Evolutionary conservation across 2,888 invertebrate species (phyloP), one percentile per base, ranked within the genome.

Genomic region (Pristionchus mayeri): DNA sequence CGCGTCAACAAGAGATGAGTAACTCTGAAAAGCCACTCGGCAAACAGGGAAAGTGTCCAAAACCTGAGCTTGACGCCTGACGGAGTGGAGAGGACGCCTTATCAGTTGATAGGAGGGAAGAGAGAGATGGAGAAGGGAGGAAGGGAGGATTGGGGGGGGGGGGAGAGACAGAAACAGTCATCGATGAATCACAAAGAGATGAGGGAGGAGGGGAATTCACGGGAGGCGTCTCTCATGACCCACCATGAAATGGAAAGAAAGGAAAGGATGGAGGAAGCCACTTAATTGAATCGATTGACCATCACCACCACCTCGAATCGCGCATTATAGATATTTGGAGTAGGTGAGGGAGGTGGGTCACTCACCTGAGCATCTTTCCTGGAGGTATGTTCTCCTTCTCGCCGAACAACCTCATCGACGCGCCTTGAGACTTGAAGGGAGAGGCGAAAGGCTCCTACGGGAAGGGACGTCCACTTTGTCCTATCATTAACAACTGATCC

Each of bases 351-450:
- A n/a, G n/a, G n/a, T n/a, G n/a, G n/a, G n/a, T n/a, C 11, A 67
- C 67, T 67, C 67, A 67, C 67, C n/a, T 34, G 34, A 37, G 9
- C 67, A 76, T 76, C 30, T 13, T 27, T 21, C 76, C 76, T 6
- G 76, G 76, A 13, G 76, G 76, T 18, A 48, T 48, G 37, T 76
- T 76, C 48, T 76, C 76, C 48, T 76, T 76, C 48, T 48, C 76
- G 48, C 24, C 13, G 79, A 79, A 79, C 21, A 79, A 24, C 9
- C 50, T 4, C 34, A 37, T n/a, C 34, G 52, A n/a, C 16, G 44
- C 24, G 21, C 37, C 11, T n/a, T n/a, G n/a, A 2, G 30, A 0
- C 79, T 79, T 79, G 79, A 79, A 79, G 16, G 79, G 79, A 54
- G 37, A 40, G 18, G 79, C 54, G 54, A 79, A 79, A 0, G 79